Percentiles rank a stretch among this genome's conserved stretches.
Conservation (phyloP, 2,113 vertebrate species). For the Gobiocypris rarus region DNA sequence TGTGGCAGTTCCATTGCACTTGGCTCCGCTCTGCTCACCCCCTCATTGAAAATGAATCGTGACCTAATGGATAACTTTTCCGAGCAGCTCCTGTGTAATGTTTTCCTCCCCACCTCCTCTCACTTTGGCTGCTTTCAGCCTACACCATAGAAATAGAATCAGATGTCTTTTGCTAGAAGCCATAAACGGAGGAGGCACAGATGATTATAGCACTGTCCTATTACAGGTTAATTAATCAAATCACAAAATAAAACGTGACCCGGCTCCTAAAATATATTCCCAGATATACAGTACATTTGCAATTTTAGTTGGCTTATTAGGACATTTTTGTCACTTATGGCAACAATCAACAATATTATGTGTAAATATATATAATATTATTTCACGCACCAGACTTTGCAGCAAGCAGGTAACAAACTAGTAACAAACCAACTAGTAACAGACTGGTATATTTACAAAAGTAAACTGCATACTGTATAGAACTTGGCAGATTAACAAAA, state of each 20-base stretch:
- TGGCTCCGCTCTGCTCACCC: neutral
- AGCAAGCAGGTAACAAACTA: no score
- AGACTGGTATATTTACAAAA: no score
- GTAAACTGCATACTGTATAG: no score
- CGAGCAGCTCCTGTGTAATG: neutral
- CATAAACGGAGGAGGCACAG: neutral
- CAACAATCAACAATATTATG: neutral
- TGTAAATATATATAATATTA: neutral
- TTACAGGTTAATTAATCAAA: neutral
- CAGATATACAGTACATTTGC: neutral
- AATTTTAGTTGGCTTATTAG: neutral
- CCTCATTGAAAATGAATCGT: neutral
- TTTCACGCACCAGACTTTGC: neutral
- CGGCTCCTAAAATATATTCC: neutral
- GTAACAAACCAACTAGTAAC: no score
- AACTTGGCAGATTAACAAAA: no score
- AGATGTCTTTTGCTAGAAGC: neutral
- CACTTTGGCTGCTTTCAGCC: conserved; percentile 12
- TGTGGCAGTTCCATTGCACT: neutral
- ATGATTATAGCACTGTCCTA: neutral
- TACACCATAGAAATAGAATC: neutral
- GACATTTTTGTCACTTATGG: neutral
- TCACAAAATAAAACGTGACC: neutral
- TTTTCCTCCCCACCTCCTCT: neutral
- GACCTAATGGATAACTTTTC: neutral